phyloP scores from a whole-genome alignment of 1,140 invertebrate species.

The Aphaenogaster rudis region DNA sequence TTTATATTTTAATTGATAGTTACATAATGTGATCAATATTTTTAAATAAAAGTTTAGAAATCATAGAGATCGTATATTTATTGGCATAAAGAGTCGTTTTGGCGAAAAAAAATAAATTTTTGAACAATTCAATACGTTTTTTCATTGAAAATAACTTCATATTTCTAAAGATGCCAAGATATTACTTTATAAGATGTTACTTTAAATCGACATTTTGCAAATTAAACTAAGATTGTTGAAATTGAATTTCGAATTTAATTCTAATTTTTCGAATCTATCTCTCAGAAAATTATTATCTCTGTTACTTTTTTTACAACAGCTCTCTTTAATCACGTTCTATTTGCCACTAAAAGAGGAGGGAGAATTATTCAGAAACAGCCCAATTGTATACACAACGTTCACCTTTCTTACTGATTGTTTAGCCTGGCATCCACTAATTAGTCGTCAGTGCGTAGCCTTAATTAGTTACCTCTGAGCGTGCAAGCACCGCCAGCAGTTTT shows the following conservation, averaged over 20 bases:
- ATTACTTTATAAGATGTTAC: background rate
- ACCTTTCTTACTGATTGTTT: constrained; percentile 72
- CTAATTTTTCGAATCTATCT: background rate
- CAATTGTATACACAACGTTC: constrained; percentile 54
- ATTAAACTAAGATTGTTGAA: background rate
- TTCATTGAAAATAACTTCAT: background rate
- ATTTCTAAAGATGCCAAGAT: background rate
- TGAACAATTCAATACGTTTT: background rate
- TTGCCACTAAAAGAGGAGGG: background rate
- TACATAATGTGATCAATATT: background rate
- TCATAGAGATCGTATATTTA: background rate
- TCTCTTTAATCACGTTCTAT: background rate
- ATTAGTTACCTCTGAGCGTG: constrained; percentile 85
- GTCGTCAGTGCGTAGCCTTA: constrained; percentile 82
- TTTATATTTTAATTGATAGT: background rate
- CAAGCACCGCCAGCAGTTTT: constrained; percentile 80
- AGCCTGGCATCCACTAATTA: constrained; percentile 79
- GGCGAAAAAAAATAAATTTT: background rate
- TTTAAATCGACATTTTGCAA: background rate
- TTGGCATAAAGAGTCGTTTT: background rate
- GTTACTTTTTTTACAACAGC: background rate
- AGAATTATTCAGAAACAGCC: constrained; percentile 31
- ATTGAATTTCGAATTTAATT: background rate
- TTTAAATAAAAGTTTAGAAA: background rate
- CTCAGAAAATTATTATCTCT: background rate